Evolutionary conservation across 2,797 vertebrate species (phyloP).

Genomic region (Mormyrus hasselquistii): DNA sequence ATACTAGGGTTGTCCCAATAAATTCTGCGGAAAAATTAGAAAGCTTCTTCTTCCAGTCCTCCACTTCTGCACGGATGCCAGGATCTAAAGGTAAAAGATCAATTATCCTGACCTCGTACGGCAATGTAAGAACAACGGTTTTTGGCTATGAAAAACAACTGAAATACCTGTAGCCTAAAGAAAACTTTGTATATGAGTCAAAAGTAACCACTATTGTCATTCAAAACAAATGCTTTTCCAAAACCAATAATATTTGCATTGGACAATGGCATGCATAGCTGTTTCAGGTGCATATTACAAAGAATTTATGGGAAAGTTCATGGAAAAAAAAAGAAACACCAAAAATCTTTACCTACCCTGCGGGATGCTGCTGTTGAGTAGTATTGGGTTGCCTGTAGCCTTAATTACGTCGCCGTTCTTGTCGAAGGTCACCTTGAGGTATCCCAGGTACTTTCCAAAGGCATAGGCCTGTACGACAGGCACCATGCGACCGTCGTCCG

Average conservation of each 20-base stretch:
- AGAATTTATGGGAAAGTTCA: not conserved
- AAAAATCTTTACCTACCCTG: slow-evolving; percentile 61
- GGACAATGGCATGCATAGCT: not conserved
- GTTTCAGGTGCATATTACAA: not conserved
- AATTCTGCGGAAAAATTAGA: slow-evolving; percentile 64
- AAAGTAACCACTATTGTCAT: not conserved
- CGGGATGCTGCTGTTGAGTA: slow-evolving; percentile 67
- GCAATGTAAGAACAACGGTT: not conserved
- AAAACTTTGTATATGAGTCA: not conserved
- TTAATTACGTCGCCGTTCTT: slow-evolving; percentile 64
- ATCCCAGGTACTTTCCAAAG: slow-evolving; percentile 88
- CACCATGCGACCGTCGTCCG: slow-evolving; percentile 66
- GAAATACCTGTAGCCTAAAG: not conserved
- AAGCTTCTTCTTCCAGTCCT: slow-evolving; percentile 66
- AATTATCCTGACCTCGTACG: not conserved
- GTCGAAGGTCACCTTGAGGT: slow-evolving; percentile 77
- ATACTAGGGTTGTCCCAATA: slow-evolving; percentile 79
- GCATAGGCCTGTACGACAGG: slow-evolving; percentile 92
- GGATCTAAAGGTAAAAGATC: slow-evolving; percentile 58
- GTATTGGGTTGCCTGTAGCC: slow-evolving; percentile 76
- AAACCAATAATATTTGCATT: not conserved
- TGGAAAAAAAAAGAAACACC: not conserved
- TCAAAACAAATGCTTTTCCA: not conserved
- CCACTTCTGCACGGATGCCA: slow-evolving; percentile 65
- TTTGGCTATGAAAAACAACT: not conserved